Evolutionary conservation across 2,113 vertebrate species (phyloP).

Genomic region (Oncorhynchus clarkii): DNA sequence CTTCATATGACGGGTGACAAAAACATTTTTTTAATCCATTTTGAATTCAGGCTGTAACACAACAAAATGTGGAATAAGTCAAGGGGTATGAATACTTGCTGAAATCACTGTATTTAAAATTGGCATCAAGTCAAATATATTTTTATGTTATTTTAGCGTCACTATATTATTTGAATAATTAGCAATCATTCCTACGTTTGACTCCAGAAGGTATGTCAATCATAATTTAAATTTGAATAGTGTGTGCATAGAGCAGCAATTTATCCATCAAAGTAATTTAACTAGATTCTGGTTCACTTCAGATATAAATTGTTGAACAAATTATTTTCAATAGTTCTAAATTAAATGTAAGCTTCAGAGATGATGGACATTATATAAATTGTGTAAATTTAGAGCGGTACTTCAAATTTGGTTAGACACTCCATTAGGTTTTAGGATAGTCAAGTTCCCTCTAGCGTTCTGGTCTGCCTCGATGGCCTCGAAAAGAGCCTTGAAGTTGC

Average conservation of each 20-base stretch:
- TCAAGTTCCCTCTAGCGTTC: slow-evolving; percentile 87
- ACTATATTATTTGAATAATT: background rate
- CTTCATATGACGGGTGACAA: too few relatives aligned
- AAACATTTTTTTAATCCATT: too few relatives aligned
- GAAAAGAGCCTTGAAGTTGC: slow-evolving; percentile 97
- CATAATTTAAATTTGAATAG: background rate
- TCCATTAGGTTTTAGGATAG: slow-evolving; percentile 75
- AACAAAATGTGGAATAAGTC: too few relatives aligned
- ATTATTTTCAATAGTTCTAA: too few relatives aligned
- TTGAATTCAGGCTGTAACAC: too few relatives aligned
- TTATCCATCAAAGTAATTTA: background rate
- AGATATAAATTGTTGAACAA: background rate
- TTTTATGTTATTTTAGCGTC: background rate
- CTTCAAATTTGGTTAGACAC: slow-evolving; percentile 22
- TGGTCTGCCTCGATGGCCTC: slow-evolving; percentile 93
- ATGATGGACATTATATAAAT: background rate
- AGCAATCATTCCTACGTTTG: background rate
- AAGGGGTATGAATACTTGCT: too few relatives aligned
- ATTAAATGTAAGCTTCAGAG: too few relatives aligned
- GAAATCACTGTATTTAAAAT: too few relatives aligned
- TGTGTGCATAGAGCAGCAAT: background rate
- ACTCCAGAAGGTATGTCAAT: background rate
- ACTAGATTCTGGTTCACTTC: background rate
- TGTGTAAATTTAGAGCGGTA: background rate
- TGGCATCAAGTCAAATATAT: background rate